Evolutionary conservation across 64 coral and sea anemone genomes (phyloP).

Genomic region (Orbicella faveolata): DNA sequence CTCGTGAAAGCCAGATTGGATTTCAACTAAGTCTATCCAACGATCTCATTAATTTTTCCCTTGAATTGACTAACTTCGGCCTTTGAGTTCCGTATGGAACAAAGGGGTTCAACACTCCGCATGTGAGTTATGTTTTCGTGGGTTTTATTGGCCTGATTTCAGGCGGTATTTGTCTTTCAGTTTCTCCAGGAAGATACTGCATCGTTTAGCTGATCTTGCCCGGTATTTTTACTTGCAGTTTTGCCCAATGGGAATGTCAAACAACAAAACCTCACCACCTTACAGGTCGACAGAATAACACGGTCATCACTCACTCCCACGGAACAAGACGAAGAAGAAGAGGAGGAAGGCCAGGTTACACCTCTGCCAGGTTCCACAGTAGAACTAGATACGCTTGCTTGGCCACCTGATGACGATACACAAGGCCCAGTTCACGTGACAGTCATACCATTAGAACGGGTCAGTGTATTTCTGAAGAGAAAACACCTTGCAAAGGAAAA

Average conservation of each 20-base stretch:
- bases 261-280: constrained; percentile 1
- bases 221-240: background rate
- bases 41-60: no score
- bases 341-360: constrained; percentile 2
- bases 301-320: background rate
- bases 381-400: background rate
- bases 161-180: no score
- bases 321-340: background rate
- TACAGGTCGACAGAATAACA: background rate
- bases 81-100: no score
- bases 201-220: background rate
- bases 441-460: background rate
- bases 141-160: no score
- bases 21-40: no score
- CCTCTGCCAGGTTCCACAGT: constrained; percentile 13
- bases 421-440: background rate
- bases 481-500: no score
- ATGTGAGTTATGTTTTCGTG: no score
- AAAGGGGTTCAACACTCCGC: no score
- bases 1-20: no score
- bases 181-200: background rate
- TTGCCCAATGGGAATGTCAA: background rate
- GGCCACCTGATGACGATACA: constrained; percentile 2
- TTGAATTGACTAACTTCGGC: no score
- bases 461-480: background rate